These are phyloP conservation scores for Caenorhabditis sp. DNA, from an alignment of 2,888 invertebrate genomes.

Conservation along the genomic window DNA sequence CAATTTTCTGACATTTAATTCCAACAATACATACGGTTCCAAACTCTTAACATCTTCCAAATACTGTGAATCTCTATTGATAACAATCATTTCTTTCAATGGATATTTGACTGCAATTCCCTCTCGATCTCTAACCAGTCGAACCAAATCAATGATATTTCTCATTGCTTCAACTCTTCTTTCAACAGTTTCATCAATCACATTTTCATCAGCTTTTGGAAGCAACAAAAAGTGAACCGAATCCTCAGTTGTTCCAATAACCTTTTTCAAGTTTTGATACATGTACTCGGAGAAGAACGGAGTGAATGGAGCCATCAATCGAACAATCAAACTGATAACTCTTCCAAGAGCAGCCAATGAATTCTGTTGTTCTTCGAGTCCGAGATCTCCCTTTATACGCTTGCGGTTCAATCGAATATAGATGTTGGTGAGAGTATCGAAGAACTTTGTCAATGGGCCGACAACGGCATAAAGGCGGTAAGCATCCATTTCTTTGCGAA, in stretches of 20 bases:
- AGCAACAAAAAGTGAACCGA: slow-evolving; percentile 93
- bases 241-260: slow-evolving; percentile 65
- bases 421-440: slow-evolving; percentile 98
- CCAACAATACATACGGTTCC: slow-evolving; percentile 86
- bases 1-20: slow-evolving; percentile 87
- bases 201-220: slow-evolving; percentile 77
- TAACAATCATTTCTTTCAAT: slow-evolving; percentile 90
- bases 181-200: slow-evolving; percentile 87
- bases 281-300: slow-evolving; percentile 94
- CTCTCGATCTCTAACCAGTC: slow-evolving; percentile 89
- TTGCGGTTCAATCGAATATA: slow-evolving; percentile 95
- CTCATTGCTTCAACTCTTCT: slow-evolving; percentile 89
- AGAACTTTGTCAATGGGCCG: slow-evolving; percentile 89
- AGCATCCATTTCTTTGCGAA: slow-evolving; percentile 86
- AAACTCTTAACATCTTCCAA: slow-evolving; percentile 83
- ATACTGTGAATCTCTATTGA: slow-evolving; percentile 84
- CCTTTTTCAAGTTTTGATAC: slow-evolving; percentile 83
- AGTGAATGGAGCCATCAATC: slow-evolving; percentile 95
- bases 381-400: slow-evolving; percentile 89
- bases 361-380: slow-evolving; percentile 81
- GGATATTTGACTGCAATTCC: slow-evolving; percentile 96
- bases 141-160: slow-evolving; percentile 89
- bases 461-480: slow-evolving; percentile 92
- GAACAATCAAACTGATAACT: slow-evolving; percentile 86
- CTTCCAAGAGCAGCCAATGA: slow-evolving; percentile 88